Conservation (phyloP, 2,797 vertebrate species). For the Atherinosoma microstoma region DNA sequence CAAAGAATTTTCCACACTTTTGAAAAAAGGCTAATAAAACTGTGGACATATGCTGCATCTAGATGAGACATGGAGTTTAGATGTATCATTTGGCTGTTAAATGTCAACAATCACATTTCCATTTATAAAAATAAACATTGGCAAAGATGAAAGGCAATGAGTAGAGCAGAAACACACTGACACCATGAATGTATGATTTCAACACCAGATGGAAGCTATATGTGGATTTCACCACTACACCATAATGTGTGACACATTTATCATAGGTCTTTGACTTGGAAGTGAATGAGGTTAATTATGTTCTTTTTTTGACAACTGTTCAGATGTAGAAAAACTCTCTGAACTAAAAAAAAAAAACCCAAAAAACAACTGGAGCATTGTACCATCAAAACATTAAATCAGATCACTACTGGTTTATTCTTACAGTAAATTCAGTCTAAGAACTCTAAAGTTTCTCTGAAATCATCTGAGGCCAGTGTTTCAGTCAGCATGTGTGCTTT, state of each 20-base stretch:
- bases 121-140: not conserved
- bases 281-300: not conserved
- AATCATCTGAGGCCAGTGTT: not conserved
- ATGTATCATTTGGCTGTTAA: not conserved
- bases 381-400: not conserved
- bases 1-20: too few relatives aligned
- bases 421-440: not conserved
- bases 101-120: not conserved
- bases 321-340: not conserved
- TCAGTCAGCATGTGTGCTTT: not conserved
- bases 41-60: too few relatives aligned
- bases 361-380: not conserved
- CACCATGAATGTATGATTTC: not conserved
- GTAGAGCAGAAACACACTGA: not conserved
- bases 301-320: not conserved
- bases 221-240: not conserved
- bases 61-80: too few relatives aligned
- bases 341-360: not conserved
- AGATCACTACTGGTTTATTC: not conserved
- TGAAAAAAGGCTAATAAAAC: too few relatives aligned
- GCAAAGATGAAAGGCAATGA: not conserved
- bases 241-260: not conserved
- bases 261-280: not conserved
- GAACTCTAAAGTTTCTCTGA: not conserved
- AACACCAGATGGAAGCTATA: not conserved